These are phyloP conservation scores for Montipora efflorescens DNA, from an alignment of 64 coral and sea anemone species.

Conservation along the genomic window DNA sequence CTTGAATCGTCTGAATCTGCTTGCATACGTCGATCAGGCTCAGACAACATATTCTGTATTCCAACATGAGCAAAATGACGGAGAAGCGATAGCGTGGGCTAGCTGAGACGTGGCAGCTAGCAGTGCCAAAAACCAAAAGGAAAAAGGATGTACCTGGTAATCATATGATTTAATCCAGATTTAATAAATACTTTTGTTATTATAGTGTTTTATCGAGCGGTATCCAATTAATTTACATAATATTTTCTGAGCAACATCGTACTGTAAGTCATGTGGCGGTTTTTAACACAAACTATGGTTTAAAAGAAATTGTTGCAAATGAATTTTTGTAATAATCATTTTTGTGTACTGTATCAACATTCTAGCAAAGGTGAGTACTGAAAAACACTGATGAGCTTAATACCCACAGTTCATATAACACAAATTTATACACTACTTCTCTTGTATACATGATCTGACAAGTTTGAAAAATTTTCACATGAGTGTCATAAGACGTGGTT, in stretches of 20 bases:
- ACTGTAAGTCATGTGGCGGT: conserved; percentile 30
- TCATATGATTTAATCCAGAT: conserved; percentile 15
- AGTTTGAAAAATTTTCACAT: conserved; percentile 14
- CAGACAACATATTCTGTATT: no score
- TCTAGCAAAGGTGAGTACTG: no score
- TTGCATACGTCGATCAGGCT: no score
- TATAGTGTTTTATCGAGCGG: conserved; percentile 41
- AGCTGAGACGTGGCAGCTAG: background rate
- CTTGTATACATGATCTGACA: conserved; percentile 14
- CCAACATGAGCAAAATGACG: no score
- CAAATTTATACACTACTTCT: conserved; percentile 5
- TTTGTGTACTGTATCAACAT: conserved; percentile 4
- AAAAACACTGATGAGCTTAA: background rate
- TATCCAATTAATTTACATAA: conserved; percentile 53
- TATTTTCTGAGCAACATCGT: conserved; percentile 10
- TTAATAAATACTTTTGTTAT: conserved; percentile 29
- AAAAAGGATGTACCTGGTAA: conserved; percentile 57
- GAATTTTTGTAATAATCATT: background rate
- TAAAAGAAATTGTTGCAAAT: conserved; percentile 30
- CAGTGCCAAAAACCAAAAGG: conserved; percentile 34
- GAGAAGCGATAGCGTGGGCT: no score
- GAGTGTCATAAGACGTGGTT: conserved; percentile 11
- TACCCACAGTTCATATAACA: conserved; percentile 9
- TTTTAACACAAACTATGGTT: conserved; percentile 23
- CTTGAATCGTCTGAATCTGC: no score